Conservation (phyloP, 2,888 invertebrate species). For the Cepaea hortensis region DNA sequence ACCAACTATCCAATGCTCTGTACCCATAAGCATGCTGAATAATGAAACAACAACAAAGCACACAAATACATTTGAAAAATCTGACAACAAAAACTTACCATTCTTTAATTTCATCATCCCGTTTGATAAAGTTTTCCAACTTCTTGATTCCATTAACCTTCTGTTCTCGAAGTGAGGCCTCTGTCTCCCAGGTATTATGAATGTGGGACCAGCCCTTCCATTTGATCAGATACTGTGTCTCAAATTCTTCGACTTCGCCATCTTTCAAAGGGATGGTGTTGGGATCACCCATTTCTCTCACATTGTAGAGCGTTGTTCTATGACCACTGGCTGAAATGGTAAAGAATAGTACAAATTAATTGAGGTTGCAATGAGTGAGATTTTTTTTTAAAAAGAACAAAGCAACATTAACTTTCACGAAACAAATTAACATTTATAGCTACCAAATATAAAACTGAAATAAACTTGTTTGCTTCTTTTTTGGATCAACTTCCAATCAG, state of each 20-base stretch:
- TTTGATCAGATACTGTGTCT: conserved; percentile 95
- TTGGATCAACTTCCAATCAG: too few relatives aligned
- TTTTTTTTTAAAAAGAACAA: too few relatives aligned
- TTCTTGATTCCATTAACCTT: conserved; percentile 95
- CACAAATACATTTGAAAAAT: conserved; percentile 32
- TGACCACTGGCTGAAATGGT: conserved; percentile 55
- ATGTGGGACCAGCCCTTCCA: conserved; percentile 99
- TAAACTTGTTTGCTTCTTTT: too few relatives aligned
- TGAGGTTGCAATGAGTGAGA: too few relatives aligned
- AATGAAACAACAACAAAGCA: background rate
- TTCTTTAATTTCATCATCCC: conserved; percentile 87
- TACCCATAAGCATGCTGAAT: background rate
- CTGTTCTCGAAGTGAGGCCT: conserved; percentile 84
- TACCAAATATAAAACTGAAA: too few relatives aligned
- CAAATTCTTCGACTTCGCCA: conserved; percentile 74
- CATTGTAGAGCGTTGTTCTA: conserved; percentile 88
- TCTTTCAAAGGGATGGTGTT: conserved; percentile 46
- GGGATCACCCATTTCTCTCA: conserved; percentile 77
- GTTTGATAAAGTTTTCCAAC: conserved; percentile 92
- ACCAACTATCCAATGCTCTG: background rate
- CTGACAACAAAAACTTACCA: conserved; percentile 41
- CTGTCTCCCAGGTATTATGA: conserved; percentile 99
- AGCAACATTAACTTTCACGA: too few relatives aligned
- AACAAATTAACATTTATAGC: too few relatives aligned
- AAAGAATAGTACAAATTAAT: background rate